Evolutionary conservation across 1,140 invertebrate species (phyloP).

Genomic region (Bicyclus anynana): DNA sequence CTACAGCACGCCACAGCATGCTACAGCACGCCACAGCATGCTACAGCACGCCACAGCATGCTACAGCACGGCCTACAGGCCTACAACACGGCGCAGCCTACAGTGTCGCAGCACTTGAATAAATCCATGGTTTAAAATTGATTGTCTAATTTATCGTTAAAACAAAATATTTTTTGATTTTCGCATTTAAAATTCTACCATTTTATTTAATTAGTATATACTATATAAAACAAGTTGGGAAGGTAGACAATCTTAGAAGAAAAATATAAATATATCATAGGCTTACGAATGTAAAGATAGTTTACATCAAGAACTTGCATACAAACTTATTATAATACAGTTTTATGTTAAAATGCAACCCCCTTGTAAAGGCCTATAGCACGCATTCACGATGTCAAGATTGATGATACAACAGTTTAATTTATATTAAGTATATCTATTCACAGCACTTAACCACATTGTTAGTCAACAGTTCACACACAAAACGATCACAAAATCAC

Average conservation of each 20-base stretch:
- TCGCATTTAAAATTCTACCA: conserved; percentile 60
- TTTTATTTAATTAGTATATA: conserved; percentile 65
- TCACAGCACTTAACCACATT: conserved; percentile 76
- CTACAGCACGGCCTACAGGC: conserved; percentile 52
- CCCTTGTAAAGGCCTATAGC: conserved; percentile 51
- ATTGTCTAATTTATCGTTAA: conserved; percentile 64
- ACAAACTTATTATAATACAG: conserved; percentile 70
- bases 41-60: conserved; percentile 41
- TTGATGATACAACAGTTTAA: conserved; percentile 72
- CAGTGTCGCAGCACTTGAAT: conserved; percentile 50
- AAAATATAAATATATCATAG: conserved; percentile 69
- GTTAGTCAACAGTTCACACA: conserved; percentile 70
- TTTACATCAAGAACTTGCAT: conserved; percentile 70
- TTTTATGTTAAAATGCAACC: conserved; percentile 70
- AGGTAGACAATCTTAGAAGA: conserved; percentile 63
- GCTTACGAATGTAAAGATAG: conserved; percentile 74
- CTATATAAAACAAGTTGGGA: conserved; percentile 73
- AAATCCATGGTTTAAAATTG: conserved; percentile 60
- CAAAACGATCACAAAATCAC: conserved; percentile 67
- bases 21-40: conserved; percentile 42
- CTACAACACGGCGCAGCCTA: conserved; percentile 40
- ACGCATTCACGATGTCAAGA: conserved; percentile 55
- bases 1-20: too few species aligned
- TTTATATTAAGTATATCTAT: conserved; percentile 72
- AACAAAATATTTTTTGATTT: conserved; percentile 65